These are phyloP conservation scores for Aix galericulata DNA, from an alignment of 2,113 vertebrate species.

Conservation along the genomic window DNA sequence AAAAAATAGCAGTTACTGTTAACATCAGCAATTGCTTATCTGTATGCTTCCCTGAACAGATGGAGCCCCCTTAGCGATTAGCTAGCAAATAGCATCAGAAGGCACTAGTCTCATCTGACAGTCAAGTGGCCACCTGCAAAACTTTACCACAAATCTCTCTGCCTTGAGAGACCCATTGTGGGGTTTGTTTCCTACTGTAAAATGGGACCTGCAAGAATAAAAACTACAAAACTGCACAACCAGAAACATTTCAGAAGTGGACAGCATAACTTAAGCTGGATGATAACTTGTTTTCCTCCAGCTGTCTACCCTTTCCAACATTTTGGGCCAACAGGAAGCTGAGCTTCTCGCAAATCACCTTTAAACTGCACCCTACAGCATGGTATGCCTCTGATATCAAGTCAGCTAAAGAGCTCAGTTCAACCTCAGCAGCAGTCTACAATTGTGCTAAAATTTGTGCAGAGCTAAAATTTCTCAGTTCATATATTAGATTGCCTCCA, in stretches of 20 bases:
- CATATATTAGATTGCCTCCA: background rate
- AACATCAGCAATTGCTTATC: background rate
- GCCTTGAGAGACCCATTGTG: background rate
- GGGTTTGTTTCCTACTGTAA: background rate
- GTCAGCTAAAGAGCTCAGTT: background rate
- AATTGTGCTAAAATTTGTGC: too few relatives aligned
- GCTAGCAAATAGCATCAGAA: background rate
- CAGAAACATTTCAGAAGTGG: background rate
- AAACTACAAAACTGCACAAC: background rate
- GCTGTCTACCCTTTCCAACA: background rate
- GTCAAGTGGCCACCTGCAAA: background rate
- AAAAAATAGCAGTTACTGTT: background rate
- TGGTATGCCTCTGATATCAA: background rate
- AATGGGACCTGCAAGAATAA: background rate
- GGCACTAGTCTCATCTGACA: accelerated
- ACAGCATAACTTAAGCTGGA: background rate
- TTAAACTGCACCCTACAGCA: background rate
- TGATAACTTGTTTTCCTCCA: background rate
- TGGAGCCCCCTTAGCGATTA: background rate
- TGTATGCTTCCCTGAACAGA: background rate
- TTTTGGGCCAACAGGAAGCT: background rate
- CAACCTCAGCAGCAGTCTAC: background rate
- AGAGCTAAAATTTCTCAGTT: background rate
- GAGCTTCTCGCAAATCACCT: background rate
- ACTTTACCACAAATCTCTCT: background rate